These are phyloP conservation scores for Pao palembangensis DNA, from an alignment of 2,113 vertebrate genomes.

Conservation along the genomic window DNA sequence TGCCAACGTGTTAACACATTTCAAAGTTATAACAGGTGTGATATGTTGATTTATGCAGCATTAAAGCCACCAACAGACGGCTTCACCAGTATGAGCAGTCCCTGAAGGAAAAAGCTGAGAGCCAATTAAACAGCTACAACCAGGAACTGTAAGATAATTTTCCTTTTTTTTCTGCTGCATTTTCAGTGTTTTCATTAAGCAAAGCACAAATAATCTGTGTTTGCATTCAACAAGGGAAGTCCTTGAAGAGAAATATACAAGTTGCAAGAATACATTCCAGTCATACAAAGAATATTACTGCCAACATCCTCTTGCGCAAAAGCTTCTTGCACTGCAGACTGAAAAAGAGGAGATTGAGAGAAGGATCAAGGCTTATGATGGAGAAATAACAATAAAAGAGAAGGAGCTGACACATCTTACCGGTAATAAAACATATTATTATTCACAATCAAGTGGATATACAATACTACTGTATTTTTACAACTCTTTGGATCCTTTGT, in stretches of 20 bases:
- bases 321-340: conserved; percentile 58
- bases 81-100: conserved; percentile 69
- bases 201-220: not conserved
- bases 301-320: conserved; percentile 60
- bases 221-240: conserved; percentile 54
- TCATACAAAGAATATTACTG: conserved; percentile 65
- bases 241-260: conserved; percentile 66
- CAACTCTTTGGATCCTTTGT: not conserved
- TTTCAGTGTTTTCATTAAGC: not conserved
- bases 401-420: conserved; percentile 46
- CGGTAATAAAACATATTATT: conserved; percentile 43
- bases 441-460: too few species aligned
- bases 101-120: conserved; percentile 68
- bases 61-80: conserved; percentile 49
- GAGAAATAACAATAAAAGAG: conserved; percentile 60
- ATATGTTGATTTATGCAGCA: conserved; percentile 35
- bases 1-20: not conserved
- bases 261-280: conserved; percentile 59
- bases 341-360: conserved; percentile 65
- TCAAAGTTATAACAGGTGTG: not conserved
- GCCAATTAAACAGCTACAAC: conserved; percentile 50
- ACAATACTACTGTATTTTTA: too few species aligned
- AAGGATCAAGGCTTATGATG: conserved; percentile 58
- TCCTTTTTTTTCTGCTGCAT: too few species aligned
- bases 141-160: conserved; percentile 60